These are phyloP conservation scores for Hydrotaea diabolus DNA, from an alignment of 2,888 invertebrate genomes.

Conservation along the genomic window DNA sequence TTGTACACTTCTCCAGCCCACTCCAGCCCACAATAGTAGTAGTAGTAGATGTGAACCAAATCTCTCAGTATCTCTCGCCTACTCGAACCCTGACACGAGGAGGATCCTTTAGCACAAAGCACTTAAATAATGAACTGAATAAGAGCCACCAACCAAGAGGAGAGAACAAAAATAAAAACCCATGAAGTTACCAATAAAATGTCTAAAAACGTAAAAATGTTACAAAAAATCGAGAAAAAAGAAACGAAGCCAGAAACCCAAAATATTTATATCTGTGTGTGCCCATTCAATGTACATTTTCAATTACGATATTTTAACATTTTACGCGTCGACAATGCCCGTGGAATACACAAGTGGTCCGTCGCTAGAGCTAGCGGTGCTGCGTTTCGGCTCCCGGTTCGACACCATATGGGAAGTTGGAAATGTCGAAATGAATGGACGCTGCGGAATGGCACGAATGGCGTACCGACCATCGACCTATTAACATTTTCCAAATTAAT, in stretches of 20 bases:
- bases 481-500: conserved; percentile 39
- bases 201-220: conserved; percentile 42
- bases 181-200: conserved; percentile 50
- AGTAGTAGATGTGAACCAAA: not conserved
- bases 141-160: not conserved
- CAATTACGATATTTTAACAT: conserved; percentile 62
- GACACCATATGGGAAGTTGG: conserved; percentile 20
- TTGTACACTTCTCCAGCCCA: too few species aligned
- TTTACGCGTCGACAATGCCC: conserved; percentile 60
- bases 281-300: conserved; percentile 44
- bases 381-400: not conserved
- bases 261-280: conserved; percentile 11
- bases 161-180: too few species aligned
- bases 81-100: not conserved
- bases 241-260: not conserved
- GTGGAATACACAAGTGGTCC: conserved; percentile 60
- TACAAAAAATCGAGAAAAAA: not conserved
- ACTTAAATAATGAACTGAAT: conserved; percentile 54
- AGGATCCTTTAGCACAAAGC: conserved; percentile 38
- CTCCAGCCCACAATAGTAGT: not conserved
- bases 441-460: not conserved
- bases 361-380: not conserved
- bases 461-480: not conserved
- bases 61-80: conserved; percentile 14
- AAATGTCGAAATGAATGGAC: conserved; percentile 21